Conservation (phyloP, 2,888 invertebrate genomes). For the Phyllotreta striolata region DNA sequence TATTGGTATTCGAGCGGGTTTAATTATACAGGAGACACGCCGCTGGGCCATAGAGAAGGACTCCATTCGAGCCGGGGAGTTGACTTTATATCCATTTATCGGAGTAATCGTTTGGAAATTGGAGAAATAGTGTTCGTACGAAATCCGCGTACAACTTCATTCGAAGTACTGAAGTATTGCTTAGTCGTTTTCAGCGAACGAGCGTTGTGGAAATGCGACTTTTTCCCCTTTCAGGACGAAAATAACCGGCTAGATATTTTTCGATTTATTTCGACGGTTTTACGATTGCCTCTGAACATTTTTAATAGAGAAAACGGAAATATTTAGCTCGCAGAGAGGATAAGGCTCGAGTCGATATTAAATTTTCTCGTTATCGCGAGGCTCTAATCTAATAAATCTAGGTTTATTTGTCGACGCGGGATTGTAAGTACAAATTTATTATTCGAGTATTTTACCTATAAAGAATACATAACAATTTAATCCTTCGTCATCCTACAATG, state of each 20-base stretch:
- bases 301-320: neutral
- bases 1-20: no score
- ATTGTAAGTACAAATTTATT: no score
- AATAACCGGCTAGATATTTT: slow-evolving; percentile 21
- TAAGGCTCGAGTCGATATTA: no score
- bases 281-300: slow-evolving; percentile 7
- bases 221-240: slow-evolving; percentile 20
- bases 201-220: slow-evolving; percentile 14
- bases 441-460: no score
- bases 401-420: no score
- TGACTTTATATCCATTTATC: slow-evolving; percentile 39
- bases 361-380: no score
- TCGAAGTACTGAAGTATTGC: slow-evolving; percentile 22
- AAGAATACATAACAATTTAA: no score
- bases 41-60: slow-evolving; percentile 7
- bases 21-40: slow-evolving; percentile 1
- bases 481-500: no score
- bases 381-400: no score
- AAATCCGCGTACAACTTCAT: slow-evolving; percentile 40
- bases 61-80: slow-evolving; percentile 17
- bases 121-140: slow-evolving; percentile 46
- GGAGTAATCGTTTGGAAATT: slow-evolving; percentile 45
- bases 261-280: slow-evolving; percentile 19
- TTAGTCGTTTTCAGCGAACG: slow-evolving; percentile 14
- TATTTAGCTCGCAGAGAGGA: no score